phyloP scores from a whole-genome alignment of 2,113 vertebrate species.

The Oryzias celebensis region DNA sequence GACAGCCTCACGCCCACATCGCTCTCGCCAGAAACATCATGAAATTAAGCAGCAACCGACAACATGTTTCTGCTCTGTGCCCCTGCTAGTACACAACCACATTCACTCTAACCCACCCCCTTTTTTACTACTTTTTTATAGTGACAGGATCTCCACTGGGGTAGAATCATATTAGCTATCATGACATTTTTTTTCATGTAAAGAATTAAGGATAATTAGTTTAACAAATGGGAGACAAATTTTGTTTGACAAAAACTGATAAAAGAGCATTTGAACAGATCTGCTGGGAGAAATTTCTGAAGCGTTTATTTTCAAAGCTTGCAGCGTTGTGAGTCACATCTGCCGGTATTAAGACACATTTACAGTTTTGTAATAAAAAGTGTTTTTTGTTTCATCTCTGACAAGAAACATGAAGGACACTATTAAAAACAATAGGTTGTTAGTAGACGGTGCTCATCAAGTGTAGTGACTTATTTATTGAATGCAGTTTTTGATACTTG shows the following conservation, averaged over 20 bases:
- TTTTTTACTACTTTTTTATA: slow-evolving; percentile 29
- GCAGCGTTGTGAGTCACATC: slow-evolving; percentile 10
- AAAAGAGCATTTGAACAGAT: slow-evolving; percentile 56
- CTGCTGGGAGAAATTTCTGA: slow-evolving; percentile 52
- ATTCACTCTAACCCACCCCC: slow-evolving; percentile 42
- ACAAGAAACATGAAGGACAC: too few species aligned
- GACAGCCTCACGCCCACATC: slow-evolving; percentile 67
- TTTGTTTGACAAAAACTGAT: slow-evolving; percentile 69
- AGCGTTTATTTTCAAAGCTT: slow-evolving; percentile 14
- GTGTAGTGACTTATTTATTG: too few species aligned
- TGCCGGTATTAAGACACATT: neutral
- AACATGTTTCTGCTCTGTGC: slow-evolving; percentile 68
- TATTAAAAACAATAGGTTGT: too few species aligned
- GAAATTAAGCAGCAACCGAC: slow-evolving; percentile 74
- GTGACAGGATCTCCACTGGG: slow-evolving; percentile 67
- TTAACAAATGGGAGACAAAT: slow-evolving; percentile 72
- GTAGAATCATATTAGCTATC: slow-evolving; percentile 64
- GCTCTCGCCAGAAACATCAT: slow-evolving; percentile 68
- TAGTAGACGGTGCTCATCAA: too few species aligned
- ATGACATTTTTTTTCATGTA: slow-evolving; percentile 67
- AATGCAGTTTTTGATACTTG: neutral
- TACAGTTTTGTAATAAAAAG: neutral
- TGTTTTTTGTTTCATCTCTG: neutral
- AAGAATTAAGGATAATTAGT: slow-evolving; percentile 71
- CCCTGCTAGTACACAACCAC: slow-evolving; percentile 37